Conservation (phyloP, 2,888 invertebrate species). For the Eupithecia centaureata region DNA sequence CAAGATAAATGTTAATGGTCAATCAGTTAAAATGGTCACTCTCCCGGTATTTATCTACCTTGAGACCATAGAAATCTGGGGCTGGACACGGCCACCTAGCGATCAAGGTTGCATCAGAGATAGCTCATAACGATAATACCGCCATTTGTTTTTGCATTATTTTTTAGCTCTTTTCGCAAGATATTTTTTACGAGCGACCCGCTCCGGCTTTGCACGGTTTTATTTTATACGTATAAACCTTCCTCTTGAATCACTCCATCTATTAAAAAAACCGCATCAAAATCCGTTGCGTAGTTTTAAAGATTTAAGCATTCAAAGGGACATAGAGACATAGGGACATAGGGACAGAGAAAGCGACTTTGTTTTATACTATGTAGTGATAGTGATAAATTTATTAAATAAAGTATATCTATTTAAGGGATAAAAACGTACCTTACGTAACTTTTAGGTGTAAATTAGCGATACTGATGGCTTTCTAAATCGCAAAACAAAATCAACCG, state of each 20-base stretch:
- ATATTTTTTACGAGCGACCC: too few relatives aligned
- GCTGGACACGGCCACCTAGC: neutral
- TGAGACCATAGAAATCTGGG: neutral
- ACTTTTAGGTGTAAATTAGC: conserved; percentile 19
- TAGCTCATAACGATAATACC: neutral
- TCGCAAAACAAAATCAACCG: conserved; percentile 22
- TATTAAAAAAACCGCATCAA: too few relatives aligned
- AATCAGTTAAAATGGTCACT: neutral
- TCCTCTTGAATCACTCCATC: too few relatives aligned
- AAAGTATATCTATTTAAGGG: neutral
- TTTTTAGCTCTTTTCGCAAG: neutral
- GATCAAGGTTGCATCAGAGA: neutral
- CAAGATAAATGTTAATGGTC: neutral
- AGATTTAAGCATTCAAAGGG: too few relatives aligned
- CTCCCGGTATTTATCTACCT: neutral
- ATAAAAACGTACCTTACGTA: conserved; percentile 22
- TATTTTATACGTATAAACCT: too few relatives aligned
- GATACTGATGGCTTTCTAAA: conserved; percentile 49
- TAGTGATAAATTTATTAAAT: neutral
- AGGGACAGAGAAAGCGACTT: too few relatives aligned
- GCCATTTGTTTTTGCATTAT: neutral
- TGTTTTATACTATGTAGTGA: too few relatives aligned
- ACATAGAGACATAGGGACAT: too few relatives aligned
- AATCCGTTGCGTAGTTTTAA: too few relatives aligned
- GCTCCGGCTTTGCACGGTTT: too few relatives aligned